A percentile compares a stretch with the other conserved stretches of the same genome.
Conservation (phyloP, 2,113 vertebrate species). For the Chrysochloris asiatica region DNA sequence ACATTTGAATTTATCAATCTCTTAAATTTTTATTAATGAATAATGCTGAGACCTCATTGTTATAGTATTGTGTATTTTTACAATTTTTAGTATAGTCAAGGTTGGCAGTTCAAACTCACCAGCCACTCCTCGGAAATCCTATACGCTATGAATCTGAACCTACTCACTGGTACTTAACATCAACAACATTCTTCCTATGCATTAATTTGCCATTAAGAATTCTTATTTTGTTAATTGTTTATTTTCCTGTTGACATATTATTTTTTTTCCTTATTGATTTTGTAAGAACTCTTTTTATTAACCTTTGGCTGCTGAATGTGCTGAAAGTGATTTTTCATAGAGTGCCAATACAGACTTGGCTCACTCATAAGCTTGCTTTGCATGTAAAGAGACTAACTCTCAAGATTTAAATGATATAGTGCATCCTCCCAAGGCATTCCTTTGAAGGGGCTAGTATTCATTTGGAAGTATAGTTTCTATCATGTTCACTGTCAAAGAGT, state of each 20-base stretch:
- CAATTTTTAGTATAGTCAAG: conserved; percentile 13
- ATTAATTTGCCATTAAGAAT: conserved; percentile 27
- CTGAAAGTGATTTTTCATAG: neutral
- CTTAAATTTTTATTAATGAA: conserved; percentile 5
- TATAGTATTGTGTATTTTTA: conserved; percentile 5
- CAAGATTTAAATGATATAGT: neutral
- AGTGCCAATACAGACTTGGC: neutral
- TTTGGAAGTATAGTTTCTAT: neutral
- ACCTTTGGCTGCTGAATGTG: neutral
- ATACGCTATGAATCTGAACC: too few species aligned
- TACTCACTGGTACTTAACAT: too few species aligned
- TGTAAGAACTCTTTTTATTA: conserved; percentile 14
- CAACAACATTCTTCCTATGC: neutral
- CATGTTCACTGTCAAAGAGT: neutral
- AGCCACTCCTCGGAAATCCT: too few species aligned
- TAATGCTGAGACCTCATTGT: neutral
- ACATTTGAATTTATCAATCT: neutral
- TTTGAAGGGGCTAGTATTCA: neutral
- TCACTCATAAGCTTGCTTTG: neutral
- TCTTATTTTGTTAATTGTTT: conserved; percentile 1
- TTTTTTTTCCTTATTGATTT: conserved; percentile 45
- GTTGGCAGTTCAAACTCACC: too few species aligned
- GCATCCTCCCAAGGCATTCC: neutral
- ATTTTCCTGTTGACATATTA: neutral
- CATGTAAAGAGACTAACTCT: neutral